phyloP scores from a whole-genome alignment of 2,888 invertebrate genomes.

The Sesia apiformis region DNA sequence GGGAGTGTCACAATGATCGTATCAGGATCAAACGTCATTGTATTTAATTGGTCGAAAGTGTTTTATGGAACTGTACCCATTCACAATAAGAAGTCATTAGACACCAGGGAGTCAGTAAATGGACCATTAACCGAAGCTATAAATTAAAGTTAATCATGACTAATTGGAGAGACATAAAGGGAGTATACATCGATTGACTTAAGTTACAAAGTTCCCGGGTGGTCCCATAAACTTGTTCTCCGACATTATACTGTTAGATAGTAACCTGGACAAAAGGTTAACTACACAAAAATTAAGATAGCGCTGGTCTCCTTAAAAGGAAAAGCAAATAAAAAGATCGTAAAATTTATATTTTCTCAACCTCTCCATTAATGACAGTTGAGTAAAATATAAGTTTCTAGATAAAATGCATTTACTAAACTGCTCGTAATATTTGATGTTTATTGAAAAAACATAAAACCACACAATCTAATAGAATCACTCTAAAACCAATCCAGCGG shows the following conservation, averaged over 20 bases:
- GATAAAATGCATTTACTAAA: background rate
- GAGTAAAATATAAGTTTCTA: background rate
- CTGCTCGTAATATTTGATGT: background rate
- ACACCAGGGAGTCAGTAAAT: conserved; percentile 55
- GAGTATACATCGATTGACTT: conserved; percentile 24
- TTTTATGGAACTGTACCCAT: conserved; percentile 50
- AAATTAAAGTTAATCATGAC: conserved; percentile 70
- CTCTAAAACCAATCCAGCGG: conserved; percentile 29
- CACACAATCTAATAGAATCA: conserved; percentile 27
- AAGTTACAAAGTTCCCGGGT: conserved; percentile 36
- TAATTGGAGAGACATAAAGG: conserved; percentile 57
- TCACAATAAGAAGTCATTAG: conserved; percentile 56
- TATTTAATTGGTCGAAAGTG: conserved; percentile 56
- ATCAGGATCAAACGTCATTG: conserved; percentile 40
- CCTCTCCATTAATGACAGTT: conserved; percentile 24
- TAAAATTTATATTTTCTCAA: conserved; percentile 37
- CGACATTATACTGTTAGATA: conserved; percentile 42
- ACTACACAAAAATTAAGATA: conserved; percentile 61
- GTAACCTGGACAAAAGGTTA: conserved; percentile 43
- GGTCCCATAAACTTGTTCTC: conserved; percentile 43
- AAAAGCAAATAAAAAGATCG: conserved; percentile 33
- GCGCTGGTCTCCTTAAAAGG: conserved; percentile 32
- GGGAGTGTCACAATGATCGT: background rate
- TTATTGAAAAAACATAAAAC: background rate
- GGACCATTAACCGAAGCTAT: conserved; percentile 63